phyloP scores from a whole-genome alignment of 2,113 vertebrate genomes.

The Sterna hirundo region DNA sequence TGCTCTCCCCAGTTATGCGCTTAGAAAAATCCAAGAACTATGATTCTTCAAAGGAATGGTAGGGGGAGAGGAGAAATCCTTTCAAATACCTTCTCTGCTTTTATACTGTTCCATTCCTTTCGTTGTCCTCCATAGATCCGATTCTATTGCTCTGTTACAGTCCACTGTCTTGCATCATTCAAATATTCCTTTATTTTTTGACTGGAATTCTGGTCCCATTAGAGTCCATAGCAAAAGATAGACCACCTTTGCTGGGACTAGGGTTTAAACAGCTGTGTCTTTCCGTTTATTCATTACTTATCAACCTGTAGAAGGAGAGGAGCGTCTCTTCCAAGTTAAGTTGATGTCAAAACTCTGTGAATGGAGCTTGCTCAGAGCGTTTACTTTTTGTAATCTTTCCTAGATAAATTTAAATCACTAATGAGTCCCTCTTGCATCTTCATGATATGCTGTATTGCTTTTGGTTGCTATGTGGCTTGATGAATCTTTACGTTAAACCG shows the following conservation, averaged over 20 bases:
- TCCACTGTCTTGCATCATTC: not conserved
- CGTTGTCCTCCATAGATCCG: not conserved
- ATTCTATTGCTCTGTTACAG: not conserved
- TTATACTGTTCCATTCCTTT: not conserved
- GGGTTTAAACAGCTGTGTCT: not conserved
- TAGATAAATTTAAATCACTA: not conserved
- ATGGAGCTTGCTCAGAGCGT: not conserved
- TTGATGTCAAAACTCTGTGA: not conserved
- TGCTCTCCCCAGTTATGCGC: not conserved
- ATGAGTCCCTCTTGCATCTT: not conserved
- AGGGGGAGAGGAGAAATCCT: not conserved
- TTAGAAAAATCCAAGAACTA: not conserved
- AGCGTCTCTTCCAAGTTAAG: not conserved
- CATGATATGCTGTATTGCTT: not conserved
- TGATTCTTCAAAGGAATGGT: not conserved
- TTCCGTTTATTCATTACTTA: not conserved
- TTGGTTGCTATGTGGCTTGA: not conserved
- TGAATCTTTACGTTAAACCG: not conserved
- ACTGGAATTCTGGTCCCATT: not conserved
- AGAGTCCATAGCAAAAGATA: not conserved
- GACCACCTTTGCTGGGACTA: not conserved
- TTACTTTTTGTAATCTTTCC: not conserved
- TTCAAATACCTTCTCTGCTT: not conserved
- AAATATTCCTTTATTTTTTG: not conserved
- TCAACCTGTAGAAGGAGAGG: not conserved